A percentile compares a stretch with the other conserved stretches of the same genome.
phyloP scores from a whole-genome alignment of 2,888 invertebrate genomes.

The Xylocampa areola region DNA sequence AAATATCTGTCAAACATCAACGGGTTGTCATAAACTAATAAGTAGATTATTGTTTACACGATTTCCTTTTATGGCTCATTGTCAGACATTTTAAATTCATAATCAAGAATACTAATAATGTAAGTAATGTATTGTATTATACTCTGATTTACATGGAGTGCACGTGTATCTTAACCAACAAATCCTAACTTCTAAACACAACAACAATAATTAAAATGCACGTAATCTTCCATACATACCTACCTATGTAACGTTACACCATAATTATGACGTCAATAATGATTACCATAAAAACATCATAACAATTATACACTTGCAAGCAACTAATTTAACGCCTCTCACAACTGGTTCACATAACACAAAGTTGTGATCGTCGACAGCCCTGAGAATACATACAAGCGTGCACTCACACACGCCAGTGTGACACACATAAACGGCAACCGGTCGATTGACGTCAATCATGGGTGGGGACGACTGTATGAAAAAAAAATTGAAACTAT shows the following conservation, averaged over 20 bases:
- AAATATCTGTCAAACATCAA: no score
- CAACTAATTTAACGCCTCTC: conserved; percentile 14
- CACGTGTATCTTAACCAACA: conserved; percentile 15
- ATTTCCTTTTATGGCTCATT: no score
- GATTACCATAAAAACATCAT: conserved; percentile 27
- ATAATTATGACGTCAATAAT: conserved; percentile 20
- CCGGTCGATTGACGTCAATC: conserved; percentile 88
- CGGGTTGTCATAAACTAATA: conserved; percentile 19
- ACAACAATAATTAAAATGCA: conserved; percentile 30
- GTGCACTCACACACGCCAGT: conserved; percentile 65
- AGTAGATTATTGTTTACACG: no score
- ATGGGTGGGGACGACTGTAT: conserved; percentile 78
- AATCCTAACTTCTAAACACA: conserved; percentile 20
- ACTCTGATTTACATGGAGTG: conserved; percentile 25
- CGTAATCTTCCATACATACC: conserved; percentile 23
- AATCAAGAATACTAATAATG: not conserved
- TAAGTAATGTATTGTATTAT: conserved; percentile 16
- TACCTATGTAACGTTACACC: conserved; percentile 2
- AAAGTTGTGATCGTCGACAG: conserved; percentile 49
- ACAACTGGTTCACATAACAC: conserved; percentile 30
- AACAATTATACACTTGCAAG: conserved; percentile 21
- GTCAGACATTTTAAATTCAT: conserved; percentile 16
- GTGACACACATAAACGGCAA: no score
- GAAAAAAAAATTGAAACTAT: conserved; percentile 84
- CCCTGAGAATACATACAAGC: conserved; percentile 62